Conservation (phyloP, 2,888 invertebrate genomes). For the Aquatica leii region DNA sequence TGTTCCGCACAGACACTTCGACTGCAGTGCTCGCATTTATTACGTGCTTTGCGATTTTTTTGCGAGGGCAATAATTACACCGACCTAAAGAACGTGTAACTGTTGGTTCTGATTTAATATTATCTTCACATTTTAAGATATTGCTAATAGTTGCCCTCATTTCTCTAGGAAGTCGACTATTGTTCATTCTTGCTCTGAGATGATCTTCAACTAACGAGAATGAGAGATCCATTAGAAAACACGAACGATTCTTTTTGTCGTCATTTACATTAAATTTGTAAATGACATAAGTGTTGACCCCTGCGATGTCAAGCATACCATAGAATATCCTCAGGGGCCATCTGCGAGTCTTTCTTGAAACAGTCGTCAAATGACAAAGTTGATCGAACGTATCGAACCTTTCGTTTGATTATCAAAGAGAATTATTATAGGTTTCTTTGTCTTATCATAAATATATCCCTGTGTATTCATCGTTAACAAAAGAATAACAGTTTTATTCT, state of each 20-base stretch:
- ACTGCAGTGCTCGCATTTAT: not conserved
- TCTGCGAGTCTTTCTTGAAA: not conserved
- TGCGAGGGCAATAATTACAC: not conserved
- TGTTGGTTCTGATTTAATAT: not conserved
- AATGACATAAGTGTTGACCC: not conserved
- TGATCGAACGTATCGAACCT: slow-evolving; percentile 8
- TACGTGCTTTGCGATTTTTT: slow-evolving; percentile 1
- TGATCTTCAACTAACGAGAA: not conserved
- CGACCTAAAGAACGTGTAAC: not conserved
- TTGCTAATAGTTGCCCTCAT: not conserved
- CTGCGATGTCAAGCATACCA: not conserved
- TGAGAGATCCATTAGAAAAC: not conserved
- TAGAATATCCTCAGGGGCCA: not conserved
- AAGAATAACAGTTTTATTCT: not conserved
- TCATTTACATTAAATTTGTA: not conserved
- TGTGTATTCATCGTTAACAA: not conserved
- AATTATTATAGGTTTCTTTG: slow-evolving; percentile 9
- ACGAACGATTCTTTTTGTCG: not conserved
- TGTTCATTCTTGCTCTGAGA: not conserved
- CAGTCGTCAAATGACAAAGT: not conserved
- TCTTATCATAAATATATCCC: not conserved
- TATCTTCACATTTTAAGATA: not conserved
- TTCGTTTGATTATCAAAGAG: slow-evolving; percentile 1
- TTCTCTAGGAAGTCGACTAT: not conserved
- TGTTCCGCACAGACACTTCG: not conserved